Evolutionary conservation across 2,888 invertebrate genomes (phyloP), one percentile per base, ranked within the genome.

Genomic region (Cheilosia variabilis): DNA sequence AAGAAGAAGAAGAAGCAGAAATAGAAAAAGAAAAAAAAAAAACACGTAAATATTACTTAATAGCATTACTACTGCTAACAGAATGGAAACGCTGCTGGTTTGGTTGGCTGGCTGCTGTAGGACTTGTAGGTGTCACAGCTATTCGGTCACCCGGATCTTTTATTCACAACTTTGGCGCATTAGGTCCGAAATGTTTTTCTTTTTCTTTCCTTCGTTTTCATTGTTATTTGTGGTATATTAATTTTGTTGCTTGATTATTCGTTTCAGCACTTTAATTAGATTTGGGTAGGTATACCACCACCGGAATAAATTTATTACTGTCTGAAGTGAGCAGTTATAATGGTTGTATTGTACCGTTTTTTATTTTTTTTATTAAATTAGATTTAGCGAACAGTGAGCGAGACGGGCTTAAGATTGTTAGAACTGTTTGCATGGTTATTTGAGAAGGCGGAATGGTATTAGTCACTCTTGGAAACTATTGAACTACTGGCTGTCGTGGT

Each of bases 101-200:
- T n/a, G 47, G 13, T 37, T 37, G 79, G 52, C 6, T 34, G 31
- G 19, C 4, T 47, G 47, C 15, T n/a, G 45, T 17, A 22, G 13
- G 24, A 37, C 37, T 65, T 71, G 79, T 84, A 84, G 84, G 84
- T 84, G 84, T 80, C 71, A 66, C 55, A 55, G 57, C 65, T 58
- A 79, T 84, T 65, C 75, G 58, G 60, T 79, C 79, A 75, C 71
- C 79, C 84, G 84, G 84, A 80, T 84, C 75, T 79, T 7, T 24
- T 53, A n/a, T 62, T 50, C 27, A 60, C 79, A 63, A 58, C 27
- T 65, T 76, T 41, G 60, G 53, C 71, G 55, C 55, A 47, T 71
- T 17, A 41, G 17, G 53, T 66, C 22, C 68, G 24, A 45, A 22
- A n/a, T 3, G 57, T 69, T 63, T 34, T 47, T 34, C 5, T 47